Evolutionary conservation across 1,140 invertebrate genomes (phyloP), one percentile per base, ranked within the genome.

Genomic region (Apocrypta bakeri): DNA sequence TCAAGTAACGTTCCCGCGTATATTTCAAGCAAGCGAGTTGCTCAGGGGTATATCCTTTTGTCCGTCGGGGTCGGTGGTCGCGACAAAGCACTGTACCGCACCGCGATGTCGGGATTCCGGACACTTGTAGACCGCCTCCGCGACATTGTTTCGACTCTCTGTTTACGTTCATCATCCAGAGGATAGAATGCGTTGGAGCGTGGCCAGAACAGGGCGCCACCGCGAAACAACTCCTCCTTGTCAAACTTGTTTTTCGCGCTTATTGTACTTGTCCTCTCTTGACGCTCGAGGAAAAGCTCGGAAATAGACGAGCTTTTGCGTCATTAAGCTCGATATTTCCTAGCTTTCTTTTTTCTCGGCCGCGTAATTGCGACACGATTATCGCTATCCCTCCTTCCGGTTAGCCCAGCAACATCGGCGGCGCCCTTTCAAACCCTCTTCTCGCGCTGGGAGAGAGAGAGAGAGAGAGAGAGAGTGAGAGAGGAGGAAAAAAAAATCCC

Each of bases 61-160:
- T 72, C 78, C 61, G 68, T 33, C 40, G 24, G 56, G 31, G 31
- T n/a, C 79, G 71, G 80, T 76, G 33, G 42, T 21, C 24, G 21
- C 76, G 77, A 79, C 81, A 84, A 83, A 85, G 31, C 74, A 14
- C 29, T 25, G 1, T 69, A n/a, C 64, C 24, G 24, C 24, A 8
- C 64, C n/a, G 64, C 64, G 1, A 14, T 1, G 11, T 48, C 56
- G 79, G 83, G 82, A 85, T 85, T 85, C 74, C 81, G 80, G 37
- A 83, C 85, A 79, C 85, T 87, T 85, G 83, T 84, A 85, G 25
- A 48, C 75, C 56, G 33, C 61, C 63, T 79, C 64, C 37, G 78
- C 84, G 83, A 86, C 85, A 88, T 86, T 88, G 85, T 86, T 87
- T 85, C 84, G 27, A 75, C 84, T 71, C 78, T 83, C 69, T 85